phyloP scores from a whole-genome alignment of 2,888 invertebrate species.

The Teleogryllus oceanicus region DNA sequence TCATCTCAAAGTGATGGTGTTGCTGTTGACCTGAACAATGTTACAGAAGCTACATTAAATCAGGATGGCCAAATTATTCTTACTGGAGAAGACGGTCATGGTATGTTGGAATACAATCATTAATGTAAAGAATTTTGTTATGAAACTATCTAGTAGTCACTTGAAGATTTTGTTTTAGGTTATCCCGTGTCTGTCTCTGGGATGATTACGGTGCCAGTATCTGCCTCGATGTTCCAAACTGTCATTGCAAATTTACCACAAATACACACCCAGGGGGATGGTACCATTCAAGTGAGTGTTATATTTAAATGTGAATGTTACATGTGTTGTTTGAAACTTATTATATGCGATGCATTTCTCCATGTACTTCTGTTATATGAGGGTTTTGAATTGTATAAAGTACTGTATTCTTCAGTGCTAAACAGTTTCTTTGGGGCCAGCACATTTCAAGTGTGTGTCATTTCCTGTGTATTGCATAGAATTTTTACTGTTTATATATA shows the following conservation, averaged over 20 bases:
- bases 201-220: constrained; percentile 92
- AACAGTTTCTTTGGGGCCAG: not conserved
- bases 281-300: constrained; percentile 61
- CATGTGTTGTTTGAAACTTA: too few species aligned
- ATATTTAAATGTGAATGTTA: not conserved
- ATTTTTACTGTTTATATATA: too few species aligned
- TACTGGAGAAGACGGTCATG: constrained; percentile 91
- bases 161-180: constrained; percentile 49
- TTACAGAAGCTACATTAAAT: constrained; percentile 85
- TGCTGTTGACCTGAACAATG: constrained; percentile 81
- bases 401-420: not conserved
- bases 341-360: too few species aligned
- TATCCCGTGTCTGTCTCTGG: constrained; percentile 85
- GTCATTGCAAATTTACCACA: constrained; percentile 88
- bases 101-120: constrained; percentile 51
- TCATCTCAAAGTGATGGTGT: constrained; percentile 59
- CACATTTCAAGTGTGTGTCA: too few species aligned
- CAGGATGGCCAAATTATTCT: constrained; percentile 93
- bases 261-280: constrained; percentile 68
- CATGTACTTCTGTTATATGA: too few species aligned
- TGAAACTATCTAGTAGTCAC: too few species aligned
- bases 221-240: constrained; percentile 93
- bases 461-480: too few species aligned
- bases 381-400: not conserved
- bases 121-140: not conserved